A percentile compares a stretch with the other conserved stretches of the same genome.
These are phyloP conservation scores for Pollicipes pollicipes DNA, from an alignment of 1,140 invertebrate species.

Conservation along the genomic window DNA sequence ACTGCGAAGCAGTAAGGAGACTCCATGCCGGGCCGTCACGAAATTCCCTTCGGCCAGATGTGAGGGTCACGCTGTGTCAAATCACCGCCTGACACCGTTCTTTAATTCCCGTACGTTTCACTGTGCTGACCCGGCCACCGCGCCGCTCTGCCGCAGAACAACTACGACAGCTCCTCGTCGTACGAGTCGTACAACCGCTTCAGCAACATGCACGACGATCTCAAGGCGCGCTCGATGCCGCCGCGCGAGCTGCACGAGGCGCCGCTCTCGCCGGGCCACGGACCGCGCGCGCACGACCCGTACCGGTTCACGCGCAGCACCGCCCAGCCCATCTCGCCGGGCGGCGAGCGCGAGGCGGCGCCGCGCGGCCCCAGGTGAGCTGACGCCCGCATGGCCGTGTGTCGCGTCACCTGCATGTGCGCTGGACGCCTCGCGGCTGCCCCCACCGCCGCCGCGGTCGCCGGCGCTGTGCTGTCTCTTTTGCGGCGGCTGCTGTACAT, in stretches of 20 bases:
- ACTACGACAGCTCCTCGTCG: constrained; percentile 64
- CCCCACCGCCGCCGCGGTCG: no score
- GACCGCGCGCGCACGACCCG: constrained; percentile 31
- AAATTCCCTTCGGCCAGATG: no score
- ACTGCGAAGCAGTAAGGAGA: no score
- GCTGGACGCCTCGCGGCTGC: no score
- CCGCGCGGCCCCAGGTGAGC: constrained; percentile 20
- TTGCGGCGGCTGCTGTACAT: no score
- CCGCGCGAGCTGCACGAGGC: constrained; percentile 8
- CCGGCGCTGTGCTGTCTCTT: no score
- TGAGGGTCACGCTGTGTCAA: no score
- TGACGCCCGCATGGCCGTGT: not conserved
- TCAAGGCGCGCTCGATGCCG: constrained; percentile 46
- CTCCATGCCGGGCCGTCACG: no score
- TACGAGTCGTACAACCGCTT: constrained; percentile 60
- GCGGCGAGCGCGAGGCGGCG: constrained; percentile 13
- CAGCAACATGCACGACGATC: constrained; percentile 51
- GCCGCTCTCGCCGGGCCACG: constrained; percentile 12
- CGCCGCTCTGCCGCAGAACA: constrained; percentile 30
- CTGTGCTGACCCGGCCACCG: not conserved
- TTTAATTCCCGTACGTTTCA: no score
- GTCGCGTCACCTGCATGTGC: constrained; percentile 6
- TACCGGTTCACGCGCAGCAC: constrained; percentile 47
- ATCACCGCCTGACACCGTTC: no score
- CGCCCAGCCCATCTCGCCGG: constrained; percentile 28